Evolutionary conservation across 2,888 invertebrate genomes (phyloP).

Genomic region (Hoplodrina blanda): DNA sequence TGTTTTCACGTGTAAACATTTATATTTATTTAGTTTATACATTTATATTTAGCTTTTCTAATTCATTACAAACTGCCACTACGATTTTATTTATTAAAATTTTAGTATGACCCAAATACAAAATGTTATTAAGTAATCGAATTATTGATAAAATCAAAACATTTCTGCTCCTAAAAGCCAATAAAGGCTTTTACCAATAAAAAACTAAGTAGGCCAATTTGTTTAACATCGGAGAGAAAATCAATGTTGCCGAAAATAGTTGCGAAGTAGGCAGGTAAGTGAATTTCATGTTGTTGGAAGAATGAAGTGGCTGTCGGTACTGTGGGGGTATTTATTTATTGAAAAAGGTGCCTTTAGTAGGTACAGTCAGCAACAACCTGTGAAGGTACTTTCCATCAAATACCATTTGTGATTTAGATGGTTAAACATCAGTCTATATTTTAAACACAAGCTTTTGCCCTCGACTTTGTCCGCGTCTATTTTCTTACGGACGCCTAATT

Average conservation of each 20-base stretch:
- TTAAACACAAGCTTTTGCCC: too few relatives aligned
- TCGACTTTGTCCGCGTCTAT: too few relatives aligned
- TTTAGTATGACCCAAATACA: neutral
- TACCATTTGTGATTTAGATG: neutral
- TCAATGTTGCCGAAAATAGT: conserved; percentile 11
- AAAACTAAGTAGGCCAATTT: conserved; percentile 12
- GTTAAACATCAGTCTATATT: too few relatives aligned
- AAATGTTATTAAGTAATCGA: conserved; percentile 17
- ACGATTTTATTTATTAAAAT: too few relatives aligned
- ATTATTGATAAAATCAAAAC: conserved; percentile 16
- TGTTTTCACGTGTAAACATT: too few relatives aligned
- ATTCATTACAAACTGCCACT: too few relatives aligned
- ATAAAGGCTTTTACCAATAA: conserved; percentile 14
- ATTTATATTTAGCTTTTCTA: too few relatives aligned
- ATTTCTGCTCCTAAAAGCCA: conserved; percentile 23
- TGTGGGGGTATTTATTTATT: conserved; percentile 4
- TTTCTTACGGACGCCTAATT: too few relatives aligned
- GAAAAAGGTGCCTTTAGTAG: too few relatives aligned
- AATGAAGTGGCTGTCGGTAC: neutral
- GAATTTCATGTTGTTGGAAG: neutral
- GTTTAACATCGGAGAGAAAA: conserved; percentile 9
- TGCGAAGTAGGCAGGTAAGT: neutral
- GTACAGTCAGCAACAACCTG: too few relatives aligned
- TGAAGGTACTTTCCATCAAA: neutral
- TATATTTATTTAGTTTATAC: too few relatives aligned